Base-by-base conservation (phyloP, 2,797 vertebrate species). In the Lates japonicus region DNA sequence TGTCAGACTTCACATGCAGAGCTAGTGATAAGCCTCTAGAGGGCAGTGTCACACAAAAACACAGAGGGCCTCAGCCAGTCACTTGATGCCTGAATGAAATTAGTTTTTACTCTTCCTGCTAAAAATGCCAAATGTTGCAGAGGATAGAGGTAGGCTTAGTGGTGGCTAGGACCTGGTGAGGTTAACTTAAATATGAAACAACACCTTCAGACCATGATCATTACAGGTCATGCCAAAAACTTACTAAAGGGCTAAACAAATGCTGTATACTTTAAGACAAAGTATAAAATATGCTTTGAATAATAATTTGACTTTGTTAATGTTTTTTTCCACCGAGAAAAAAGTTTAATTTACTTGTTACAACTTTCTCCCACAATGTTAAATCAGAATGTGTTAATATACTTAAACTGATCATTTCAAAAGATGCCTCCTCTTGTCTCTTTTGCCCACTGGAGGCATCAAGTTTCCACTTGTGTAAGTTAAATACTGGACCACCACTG, bases 41-140 rank as follows among this genome's bases (percentile, higher is more conserved):
- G 81, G 90, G 86, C 91, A 92, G 73, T 57, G 37, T 71, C 7
- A 37, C 6, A 82, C 48, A 67, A 65, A 68, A 70, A 65, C 8
- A 62, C 3, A 8, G 4, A 44, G 10, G 6, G 2, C 19, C 61
- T 63, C 14, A 8, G 3, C 19, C 25, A 13, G 10, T 5, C 19
- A 1, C 29, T 22, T 7, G 22, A 25, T 3, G 3, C 3, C 12
- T 39, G 20, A 13, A 9, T 69, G 9, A 61, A 68, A 33, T 41
- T 1, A 19, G n/a, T 2, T 39, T 5, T 41, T 41, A 16, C 31
- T 62, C 4, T n/a, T 14, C 29, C 1, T 55, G 10, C 29, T 25
- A 25, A n/a, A 33, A 46, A 20, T 14, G 19, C 29, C 9, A 31
- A 5, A 39, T 42, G 58, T 10, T 61, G 33, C 1, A 25, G 10